These are phyloP conservation scores for Astreopora myriophthalma DNA, from an alignment of 64 coral and sea anemone genomes.

Conservation along the genomic window DNA sequence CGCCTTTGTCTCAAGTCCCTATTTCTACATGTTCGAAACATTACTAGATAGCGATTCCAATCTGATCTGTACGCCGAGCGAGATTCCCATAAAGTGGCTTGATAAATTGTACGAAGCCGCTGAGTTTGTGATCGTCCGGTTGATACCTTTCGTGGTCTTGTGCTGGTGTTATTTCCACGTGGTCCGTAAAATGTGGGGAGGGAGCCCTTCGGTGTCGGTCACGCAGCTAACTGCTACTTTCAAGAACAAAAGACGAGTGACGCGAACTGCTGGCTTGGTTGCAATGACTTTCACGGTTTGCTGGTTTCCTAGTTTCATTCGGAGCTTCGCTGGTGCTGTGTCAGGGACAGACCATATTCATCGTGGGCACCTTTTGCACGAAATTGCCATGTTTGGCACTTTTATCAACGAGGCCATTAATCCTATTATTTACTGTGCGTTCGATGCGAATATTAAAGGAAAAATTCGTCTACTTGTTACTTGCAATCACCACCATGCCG, in stretches of 20 bases:
- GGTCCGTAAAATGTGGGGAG: background rate
- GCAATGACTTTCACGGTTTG: constrained; percentile 14
- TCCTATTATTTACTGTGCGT: constrained; percentile 47
- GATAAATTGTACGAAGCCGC: constrained; percentile 40
- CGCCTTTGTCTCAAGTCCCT: background rate
- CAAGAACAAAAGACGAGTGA: constrained; percentile 1
- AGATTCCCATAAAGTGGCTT: constrained; percentile 30
- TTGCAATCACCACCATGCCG: background rate
- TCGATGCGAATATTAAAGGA: constrained; percentile 34
- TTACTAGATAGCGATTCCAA: background rate
- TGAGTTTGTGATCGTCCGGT: background rate
- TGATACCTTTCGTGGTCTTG: constrained; percentile 4
- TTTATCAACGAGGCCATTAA: constrained; percentile 44
- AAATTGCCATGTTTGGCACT: constrained; percentile 32
- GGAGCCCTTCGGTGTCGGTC: background rate
- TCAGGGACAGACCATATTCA: background rate
- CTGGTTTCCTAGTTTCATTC: constrained; percentile 33
- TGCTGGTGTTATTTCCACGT: constrained; percentile 8
- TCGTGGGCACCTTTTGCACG: background rate
- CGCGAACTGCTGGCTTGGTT: constrained; percentile 35
- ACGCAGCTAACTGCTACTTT: background rate
- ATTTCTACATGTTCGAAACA: constrained; percentile 27
- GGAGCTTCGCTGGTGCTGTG: constrained; percentile 6
- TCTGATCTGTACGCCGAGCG: background rate
- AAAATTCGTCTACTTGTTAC: background rate